A percentile compares a stretch with the other conserved stretches of the same genome.
These are phyloP conservation scores for Ochropleura leucogaster DNA, from an alignment of 2,888 invertebrate genomes.

Conservation along the genomic window DNA sequence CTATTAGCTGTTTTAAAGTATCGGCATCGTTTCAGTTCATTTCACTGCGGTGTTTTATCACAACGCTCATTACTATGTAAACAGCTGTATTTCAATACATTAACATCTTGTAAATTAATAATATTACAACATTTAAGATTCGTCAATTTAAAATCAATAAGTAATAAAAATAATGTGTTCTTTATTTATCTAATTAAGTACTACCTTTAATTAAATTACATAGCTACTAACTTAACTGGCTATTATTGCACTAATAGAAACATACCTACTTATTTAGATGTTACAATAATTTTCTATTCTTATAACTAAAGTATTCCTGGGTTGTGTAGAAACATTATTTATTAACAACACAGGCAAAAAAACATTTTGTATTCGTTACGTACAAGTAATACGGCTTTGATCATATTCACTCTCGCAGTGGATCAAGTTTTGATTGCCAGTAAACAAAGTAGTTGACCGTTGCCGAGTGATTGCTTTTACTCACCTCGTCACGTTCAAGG, in stretches of 20 bases:
- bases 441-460: conserved; percentile 11
- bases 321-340: no score
- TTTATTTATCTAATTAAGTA: no score
- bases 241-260: no score
- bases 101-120: neutral
- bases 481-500: conserved; percentile 72
- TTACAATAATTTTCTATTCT: no score
- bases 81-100: conserved; percentile 7
- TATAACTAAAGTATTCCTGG: no score
- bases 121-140: neutral
- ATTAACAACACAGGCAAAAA: no score
- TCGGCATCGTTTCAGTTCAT: neutral
- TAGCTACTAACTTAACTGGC: no score
- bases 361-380: neutral
- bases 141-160: no score
- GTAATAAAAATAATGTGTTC: no score
- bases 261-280: no score
- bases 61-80: neutral
- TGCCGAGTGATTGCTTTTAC: conserved; percentile 49
- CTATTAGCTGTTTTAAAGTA: neutral
- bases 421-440: conserved; percentile 5
- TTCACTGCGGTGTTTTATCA: neutral
- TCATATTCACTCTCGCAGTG: neutral
- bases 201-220: no score
- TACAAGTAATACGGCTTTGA: neutral